Percentiles rank a stretch among this genome's conserved stretches.
Evolutionary conservation across 53 echinoderm and acorn worm species (phyloP).

Genomic region (Glandiceps talaboti): DNA sequence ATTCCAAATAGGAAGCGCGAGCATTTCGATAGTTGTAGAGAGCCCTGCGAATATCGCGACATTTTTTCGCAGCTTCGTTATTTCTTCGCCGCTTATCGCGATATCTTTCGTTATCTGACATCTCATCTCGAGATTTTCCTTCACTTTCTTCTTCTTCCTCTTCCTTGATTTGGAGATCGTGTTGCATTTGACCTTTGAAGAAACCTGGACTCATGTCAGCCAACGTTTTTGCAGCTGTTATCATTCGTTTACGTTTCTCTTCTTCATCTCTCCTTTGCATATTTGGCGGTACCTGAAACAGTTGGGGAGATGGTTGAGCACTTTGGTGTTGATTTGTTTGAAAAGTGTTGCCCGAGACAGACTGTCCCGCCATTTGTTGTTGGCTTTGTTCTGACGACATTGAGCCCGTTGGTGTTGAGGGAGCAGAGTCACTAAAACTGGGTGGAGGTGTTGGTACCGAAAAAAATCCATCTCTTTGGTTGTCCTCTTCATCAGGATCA

Average conservation of each 20-base stretch:
- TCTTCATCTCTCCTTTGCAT: background rate
- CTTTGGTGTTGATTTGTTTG: background rate
- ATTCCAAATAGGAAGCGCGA: conserved; percentile 49
- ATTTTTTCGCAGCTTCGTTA: conserved; percentile 65
- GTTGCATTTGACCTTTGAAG: background rate
- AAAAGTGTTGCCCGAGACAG: background rate
- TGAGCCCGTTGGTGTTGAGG: background rate
- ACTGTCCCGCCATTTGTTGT: background rate
- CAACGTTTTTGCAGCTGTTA: conserved; percentile 34
- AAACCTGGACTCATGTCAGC: conserved; percentile 6
- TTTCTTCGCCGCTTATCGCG: conserved; percentile 66
- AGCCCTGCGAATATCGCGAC: conserved; percentile 51
- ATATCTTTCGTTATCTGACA: conserved; percentile 31
- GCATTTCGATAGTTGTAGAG: conserved; percentile 44
- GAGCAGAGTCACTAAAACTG: background rate
- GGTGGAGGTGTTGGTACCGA: background rate
- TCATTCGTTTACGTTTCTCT: conserved; percentile 33
- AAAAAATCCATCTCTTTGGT: background rate
- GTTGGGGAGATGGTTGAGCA: background rate
- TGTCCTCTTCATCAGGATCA: background rate
- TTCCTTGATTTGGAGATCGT: background rate
- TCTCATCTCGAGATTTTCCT: background rate
- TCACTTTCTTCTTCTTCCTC: background rate
- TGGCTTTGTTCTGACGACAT: background rate
- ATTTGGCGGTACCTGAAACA: background rate